Percentiles rank a stretch among this genome's conserved stretches.
phyloP scores from a whole-genome alignment of 2,113 vertebrate species.

The Eurystomus gularis region DNA sequence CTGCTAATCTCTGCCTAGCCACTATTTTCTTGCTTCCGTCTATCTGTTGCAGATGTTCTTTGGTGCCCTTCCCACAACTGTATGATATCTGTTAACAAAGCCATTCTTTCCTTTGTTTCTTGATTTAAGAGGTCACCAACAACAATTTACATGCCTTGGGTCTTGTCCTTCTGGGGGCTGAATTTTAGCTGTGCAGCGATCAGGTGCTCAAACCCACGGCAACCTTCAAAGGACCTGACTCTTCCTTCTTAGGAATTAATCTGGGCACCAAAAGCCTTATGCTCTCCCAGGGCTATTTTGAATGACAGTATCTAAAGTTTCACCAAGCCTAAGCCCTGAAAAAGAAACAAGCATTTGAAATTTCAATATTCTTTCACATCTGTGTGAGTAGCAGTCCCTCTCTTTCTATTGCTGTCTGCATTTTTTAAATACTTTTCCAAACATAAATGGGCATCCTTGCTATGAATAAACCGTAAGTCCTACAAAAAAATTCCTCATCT shows the following conservation, averaged over 20 bases:
- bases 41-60: neutral
- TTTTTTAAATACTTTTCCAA: neutral
- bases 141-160: neutral
- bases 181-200: neutral
- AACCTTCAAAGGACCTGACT: neutral
- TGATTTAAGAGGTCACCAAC: neutral
- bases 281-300: neutral
- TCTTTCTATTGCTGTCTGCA: neutral
- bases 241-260: neutral
- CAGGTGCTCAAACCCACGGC: neutral
- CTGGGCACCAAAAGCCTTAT: neutral
- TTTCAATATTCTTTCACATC: neutral
- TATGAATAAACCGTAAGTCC: neutral
- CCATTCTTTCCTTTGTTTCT: neutral
- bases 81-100: neutral
- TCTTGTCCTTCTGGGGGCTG: neutral
- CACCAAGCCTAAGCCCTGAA: neutral
- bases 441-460: neutral
- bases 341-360: neutral
- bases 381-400: neutral
- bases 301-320: neutral
- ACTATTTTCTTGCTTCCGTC: neutral
- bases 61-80: neutral
- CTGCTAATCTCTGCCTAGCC: neutral
- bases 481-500: neutral